phyloP scores from a whole-genome alignment of 1,140 invertebrate genomes.

The Thrips palmi region DNA sequence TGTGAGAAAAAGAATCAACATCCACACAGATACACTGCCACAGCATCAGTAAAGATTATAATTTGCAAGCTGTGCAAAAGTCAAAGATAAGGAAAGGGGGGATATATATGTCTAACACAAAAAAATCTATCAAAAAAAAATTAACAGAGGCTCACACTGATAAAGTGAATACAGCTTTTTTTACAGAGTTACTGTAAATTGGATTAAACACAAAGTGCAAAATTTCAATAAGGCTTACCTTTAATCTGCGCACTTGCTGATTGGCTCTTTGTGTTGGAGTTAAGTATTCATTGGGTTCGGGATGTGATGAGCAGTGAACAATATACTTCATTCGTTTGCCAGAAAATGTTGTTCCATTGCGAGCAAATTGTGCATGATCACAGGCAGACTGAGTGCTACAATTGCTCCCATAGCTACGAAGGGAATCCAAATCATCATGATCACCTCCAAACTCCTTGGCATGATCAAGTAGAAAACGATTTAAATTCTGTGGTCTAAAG shows the following conservation, averaged over 20 bases:
- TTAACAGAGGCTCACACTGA: neutral
- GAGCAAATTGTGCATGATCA: constrained; percentile 58
- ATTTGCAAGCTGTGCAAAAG: no score
- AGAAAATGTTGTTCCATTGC: constrained; percentile 59
- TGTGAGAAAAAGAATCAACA: neutral
- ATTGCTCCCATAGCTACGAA: constrained; percentile 54
- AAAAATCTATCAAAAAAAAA: no score
- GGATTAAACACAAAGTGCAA: neutral
- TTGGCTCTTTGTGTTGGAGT: constrained; percentile 71
- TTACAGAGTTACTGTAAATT: neutral
- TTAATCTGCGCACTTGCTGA: constrained; percentile 48
- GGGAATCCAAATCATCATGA: constrained; percentile 55
- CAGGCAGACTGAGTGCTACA: constrained; percentile 22
- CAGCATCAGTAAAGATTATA: no score
- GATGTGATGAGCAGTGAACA: constrained; percentile 60
- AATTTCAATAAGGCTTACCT: constrained; percentile 24
- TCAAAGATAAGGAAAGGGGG: no score
- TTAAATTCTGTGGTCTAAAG: no score
- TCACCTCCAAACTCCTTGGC: no score
- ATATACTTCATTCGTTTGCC: constrained; percentile 52
- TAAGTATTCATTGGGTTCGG: constrained; percentile 58
- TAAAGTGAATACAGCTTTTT: constrained; percentile 1
- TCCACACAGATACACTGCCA: no score
- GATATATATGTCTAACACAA: no score
- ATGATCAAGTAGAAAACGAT: no score